Conservation (phyloP, 2,888 invertebrate genomes). For the Smittia aterrima region DNA sequence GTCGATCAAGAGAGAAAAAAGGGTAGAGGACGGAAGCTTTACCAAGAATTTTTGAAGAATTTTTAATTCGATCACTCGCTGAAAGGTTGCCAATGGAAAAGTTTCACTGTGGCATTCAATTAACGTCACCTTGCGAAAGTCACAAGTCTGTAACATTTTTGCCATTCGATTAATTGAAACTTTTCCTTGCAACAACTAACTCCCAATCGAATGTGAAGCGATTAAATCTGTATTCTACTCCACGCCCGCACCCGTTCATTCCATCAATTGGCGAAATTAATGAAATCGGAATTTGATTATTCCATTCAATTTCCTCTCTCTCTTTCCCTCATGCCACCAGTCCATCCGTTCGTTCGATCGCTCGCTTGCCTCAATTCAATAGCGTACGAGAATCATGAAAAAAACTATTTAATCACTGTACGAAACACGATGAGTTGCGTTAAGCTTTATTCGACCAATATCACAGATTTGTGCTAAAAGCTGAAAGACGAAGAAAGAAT, state of each 20-base stretch:
- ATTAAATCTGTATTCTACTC: constrained; percentile 1
- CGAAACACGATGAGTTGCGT: constrained; percentile 11
- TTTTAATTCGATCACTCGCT: background rate
- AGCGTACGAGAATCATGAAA: constrained; percentile 1
- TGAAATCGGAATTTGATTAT: constrained; percentile 7
- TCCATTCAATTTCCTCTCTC: constrained; percentile 4
- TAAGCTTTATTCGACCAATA: background rate
- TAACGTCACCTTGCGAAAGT: background rate
- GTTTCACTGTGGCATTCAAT: background rate
- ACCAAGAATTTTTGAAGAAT: background rate
- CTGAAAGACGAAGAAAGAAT: background rate
- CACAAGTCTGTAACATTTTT: constrained; percentile 4
- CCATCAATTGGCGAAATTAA: constrained; percentile 1
- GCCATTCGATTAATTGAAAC: background rate
- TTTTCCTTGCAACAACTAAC: background rate
- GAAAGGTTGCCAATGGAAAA: background rate
- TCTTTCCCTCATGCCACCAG: background rate
- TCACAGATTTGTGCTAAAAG: background rate
- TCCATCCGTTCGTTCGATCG: too few species aligned
- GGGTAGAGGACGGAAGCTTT: background rate
- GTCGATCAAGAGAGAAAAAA: background rate
- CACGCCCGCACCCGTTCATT: background rate
- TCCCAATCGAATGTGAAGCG: background rate
- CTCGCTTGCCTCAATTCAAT: background rate
- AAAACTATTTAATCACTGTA: constrained; percentile 11